Percentiles rank a stretch among this genome's conserved stretches.
Evolutionary conservation across 1,140 invertebrate species (phyloP).

Genomic region (Marisa cornuarietis): DNA sequence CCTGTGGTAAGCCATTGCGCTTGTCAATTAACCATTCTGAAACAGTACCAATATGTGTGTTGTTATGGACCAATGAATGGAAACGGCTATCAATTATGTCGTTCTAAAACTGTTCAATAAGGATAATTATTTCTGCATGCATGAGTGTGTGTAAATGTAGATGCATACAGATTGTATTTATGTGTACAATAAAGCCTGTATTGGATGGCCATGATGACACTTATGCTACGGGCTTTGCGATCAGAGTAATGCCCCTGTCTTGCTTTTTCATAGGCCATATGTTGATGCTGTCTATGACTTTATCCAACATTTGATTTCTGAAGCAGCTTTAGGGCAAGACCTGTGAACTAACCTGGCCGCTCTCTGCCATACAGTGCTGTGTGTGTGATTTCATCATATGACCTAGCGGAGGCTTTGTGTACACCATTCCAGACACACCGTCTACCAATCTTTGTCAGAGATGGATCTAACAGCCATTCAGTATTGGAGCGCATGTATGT

Average conservation of each 20-base stretch:
- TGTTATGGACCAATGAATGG: not conserved
- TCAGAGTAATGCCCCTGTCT: too few species aligned
- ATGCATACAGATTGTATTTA: not conserved
- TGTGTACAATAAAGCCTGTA: too few species aligned
- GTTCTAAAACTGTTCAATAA: not conserved
- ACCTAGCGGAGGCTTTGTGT: conserved; percentile 43
- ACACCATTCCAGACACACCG: conserved; percentile 46
- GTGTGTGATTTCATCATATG: conserved; percentile 35
- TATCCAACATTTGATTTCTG: too few species aligned
- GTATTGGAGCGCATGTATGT: conserved; percentile 43
- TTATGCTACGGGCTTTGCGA: too few species aligned
- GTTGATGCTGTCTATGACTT: too few species aligned
- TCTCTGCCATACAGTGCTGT: conserved; percentile 42
- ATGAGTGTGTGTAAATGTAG: not conserved
- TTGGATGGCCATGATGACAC: too few species aligned
- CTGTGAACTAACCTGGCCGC: conserved; percentile 34
- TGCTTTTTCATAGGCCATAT: too few species aligned
- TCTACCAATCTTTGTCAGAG: conserved; percentile 39
- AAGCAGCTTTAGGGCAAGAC: too few species aligned
- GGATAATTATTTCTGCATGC: not conserved
- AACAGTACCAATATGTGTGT: not conserved
- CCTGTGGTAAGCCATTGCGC: conserved; percentile 39
- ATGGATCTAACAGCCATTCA: conserved; percentile 51
- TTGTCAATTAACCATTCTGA: conserved; percentile 37
- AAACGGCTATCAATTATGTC: not conserved